These are phyloP conservation scores for Hirtodrosophila cameraria DNA, from an alignment of 2,888 invertebrate species.

Conservation along the genomic window DNA sequence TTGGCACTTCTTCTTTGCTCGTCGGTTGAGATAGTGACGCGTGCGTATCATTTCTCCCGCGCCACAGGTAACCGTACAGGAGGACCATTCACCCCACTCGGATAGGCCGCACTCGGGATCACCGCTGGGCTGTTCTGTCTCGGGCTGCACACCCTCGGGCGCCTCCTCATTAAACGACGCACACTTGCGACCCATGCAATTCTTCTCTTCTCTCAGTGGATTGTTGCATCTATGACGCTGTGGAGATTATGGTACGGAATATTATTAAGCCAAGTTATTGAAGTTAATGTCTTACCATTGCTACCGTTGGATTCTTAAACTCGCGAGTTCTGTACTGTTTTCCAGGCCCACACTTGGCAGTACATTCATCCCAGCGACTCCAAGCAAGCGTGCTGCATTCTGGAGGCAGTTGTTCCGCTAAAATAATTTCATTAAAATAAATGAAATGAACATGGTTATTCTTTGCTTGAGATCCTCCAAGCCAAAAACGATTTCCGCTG, in stretches of 20 bases:
- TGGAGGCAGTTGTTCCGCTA: constrained; percentile 83
- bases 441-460: no score
- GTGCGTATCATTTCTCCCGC: constrained; percentile 89
- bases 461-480: no score
- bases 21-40: constrained; percentile 87
- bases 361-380: constrained; percentile 85
- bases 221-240: constrained; percentile 78
- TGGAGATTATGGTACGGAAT: neutral
- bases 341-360: constrained; percentile 85
- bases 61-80: constrained; percentile 90
- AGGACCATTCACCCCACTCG: constrained; percentile 91
- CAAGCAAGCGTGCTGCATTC: constrained; percentile 84
- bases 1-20: constrained; percentile 87
- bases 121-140: constrained; percentile 51
- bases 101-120: constrained; percentile 88
- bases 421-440: fast-evolving
- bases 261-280: neutral
- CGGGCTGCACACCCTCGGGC: constrained; percentile 49
- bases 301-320: constrained; percentile 80
- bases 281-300: constrained; percentile 46
- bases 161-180: constrained; percentile 78
- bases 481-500: no score
- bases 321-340: constrained; percentile 82
- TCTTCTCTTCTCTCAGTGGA: constrained; percentile 77
- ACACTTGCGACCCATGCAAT: constrained; percentile 84